Base-by-base conservation (phyloP, 2,797 vertebrate genomes). In the Lepidocolaptes lacrymiger region DNA sequence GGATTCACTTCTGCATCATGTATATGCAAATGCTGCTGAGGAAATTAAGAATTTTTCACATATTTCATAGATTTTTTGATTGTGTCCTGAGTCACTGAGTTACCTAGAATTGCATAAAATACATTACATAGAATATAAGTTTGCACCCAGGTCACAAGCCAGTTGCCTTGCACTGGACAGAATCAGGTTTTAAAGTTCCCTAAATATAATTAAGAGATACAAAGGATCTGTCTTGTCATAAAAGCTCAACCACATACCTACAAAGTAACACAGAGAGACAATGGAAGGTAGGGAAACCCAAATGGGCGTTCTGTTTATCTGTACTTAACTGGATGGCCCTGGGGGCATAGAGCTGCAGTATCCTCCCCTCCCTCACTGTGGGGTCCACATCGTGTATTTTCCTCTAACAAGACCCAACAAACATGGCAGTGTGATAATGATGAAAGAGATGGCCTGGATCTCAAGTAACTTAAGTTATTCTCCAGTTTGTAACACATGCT, bases 321-420 rank as follows among this genome's bases (percentile, higher is more conserved):
- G n/a, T 37, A 15, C 39, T 78, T 90, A 32, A 32, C 19, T 66
- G 32, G 34, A 51, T 54, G 16, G 3, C 5, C 20, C 4, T 28
- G 30, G 19, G 14, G 17, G 16, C 14, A 18, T 3, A 21, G 43
- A 62, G 10, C 6, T 76, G 32, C 23, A 66, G 20, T 17, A 74
- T 5, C 19, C 19, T 73, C 39, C 6, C 3, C 3, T 64, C 5
- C 36, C 26, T 61, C 0, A 0, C 7, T 68, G 11, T 51, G 56
- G 12, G 6, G 56, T 55, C 18, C 4, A n/a, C 15, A 28, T 3
- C 1, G 3, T 66, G 2, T 49, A 14, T 64, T 84, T 85, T 55
- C 32, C 32, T 72, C 32, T 28, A 61, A 39, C 2, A 72, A 72
- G 81, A 34, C 16, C 4, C 12, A 75, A 39, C 12, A 85, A 82